phyloP scores from a whole-genome alignment of 2,888 invertebrate species.

The Nephrotoma flavescens region DNA sequence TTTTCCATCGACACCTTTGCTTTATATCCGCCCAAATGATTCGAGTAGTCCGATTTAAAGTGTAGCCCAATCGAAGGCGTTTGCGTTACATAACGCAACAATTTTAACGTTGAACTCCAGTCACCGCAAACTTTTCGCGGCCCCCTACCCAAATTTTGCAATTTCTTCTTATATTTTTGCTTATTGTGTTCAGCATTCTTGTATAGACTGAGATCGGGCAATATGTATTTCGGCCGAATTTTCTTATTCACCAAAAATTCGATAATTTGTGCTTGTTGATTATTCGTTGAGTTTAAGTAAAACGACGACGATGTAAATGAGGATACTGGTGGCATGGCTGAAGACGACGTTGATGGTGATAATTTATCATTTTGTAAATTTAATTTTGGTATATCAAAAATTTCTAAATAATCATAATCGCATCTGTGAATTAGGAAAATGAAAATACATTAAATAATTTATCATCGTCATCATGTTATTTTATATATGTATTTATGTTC shows the following conservation, averaged over 20 bases:
- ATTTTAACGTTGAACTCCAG: slow-evolving; percentile 63
- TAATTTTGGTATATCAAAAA: slow-evolving; percentile 34
- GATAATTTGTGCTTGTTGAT: background rate
- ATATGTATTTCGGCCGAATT: background rate
- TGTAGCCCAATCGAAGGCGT: slow-evolving; percentile 46
- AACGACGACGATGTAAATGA: slow-evolving; percentile 5
- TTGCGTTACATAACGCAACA: slow-evolving; percentile 49
- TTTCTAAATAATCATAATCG: slow-evolving; percentile 63
- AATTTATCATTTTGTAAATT: slow-evolving; percentile 1
- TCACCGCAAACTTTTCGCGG: slow-evolving; percentile 55
- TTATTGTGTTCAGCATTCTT: background rate
- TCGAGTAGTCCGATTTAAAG: slow-evolving; percentile 64
- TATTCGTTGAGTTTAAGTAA: background rate
- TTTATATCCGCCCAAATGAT: slow-evolving; percentile 59
- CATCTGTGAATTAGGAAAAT: slow-evolving; percentile 40
- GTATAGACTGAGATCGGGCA: background rate
- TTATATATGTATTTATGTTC: background rate
- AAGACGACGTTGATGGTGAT: slow-evolving; percentile 12
- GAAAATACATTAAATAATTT: slow-evolving; percentile 6
- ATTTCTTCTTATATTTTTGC: background rate
- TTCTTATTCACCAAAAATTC: background rate
- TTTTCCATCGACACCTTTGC: slow-evolving; percentile 57
- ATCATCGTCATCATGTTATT: background rate
- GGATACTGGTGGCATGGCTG: slow-evolving; percentile 6
- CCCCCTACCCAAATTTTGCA: background rate